These are phyloP conservation scores for Tipula vernalis DNA, from an alignment of 2,888 invertebrate genomes.

Conservation along the genomic window DNA sequence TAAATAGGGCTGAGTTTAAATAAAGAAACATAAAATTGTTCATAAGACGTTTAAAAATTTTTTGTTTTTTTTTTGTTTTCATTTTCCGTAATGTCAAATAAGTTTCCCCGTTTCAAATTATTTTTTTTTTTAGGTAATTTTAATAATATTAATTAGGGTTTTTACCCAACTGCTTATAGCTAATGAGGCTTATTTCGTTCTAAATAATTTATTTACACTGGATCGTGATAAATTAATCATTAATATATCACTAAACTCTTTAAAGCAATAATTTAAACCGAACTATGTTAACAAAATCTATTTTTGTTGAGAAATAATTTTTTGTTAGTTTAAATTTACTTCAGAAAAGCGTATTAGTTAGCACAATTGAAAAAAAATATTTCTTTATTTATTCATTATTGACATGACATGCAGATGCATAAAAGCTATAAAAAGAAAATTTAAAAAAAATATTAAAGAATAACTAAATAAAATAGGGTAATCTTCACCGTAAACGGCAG, in stretches of 20 bases:
- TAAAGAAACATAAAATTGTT: neutral
- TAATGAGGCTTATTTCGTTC: neutral
- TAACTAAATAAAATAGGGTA: no score
- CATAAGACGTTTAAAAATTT: neutral
- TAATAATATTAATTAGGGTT: neutral
- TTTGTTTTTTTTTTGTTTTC: neutral
- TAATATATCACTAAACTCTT: neutral
- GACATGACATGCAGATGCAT: no score
- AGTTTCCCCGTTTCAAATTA: neutral
- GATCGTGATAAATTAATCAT: neutral
- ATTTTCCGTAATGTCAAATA: neutral
- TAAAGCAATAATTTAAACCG: no score
- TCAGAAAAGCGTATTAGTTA: no score
- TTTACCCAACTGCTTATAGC: neutral
- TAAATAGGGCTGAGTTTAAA: neutral
- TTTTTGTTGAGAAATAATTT: no score
- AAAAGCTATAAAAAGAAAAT: no score
- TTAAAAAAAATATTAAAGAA: no score
- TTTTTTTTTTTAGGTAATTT: neutral
- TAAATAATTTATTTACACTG: neutral
- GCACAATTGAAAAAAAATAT: no score
- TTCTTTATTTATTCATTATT: no score
- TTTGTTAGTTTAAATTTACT: no score
- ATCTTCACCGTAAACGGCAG: no score
- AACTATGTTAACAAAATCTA: no score